Evolutionary conservation across 1,140 invertebrate genomes (phyloP), one percentile per base, ranked within the genome.

Genomic region (Drosophila funebris): DNA sequence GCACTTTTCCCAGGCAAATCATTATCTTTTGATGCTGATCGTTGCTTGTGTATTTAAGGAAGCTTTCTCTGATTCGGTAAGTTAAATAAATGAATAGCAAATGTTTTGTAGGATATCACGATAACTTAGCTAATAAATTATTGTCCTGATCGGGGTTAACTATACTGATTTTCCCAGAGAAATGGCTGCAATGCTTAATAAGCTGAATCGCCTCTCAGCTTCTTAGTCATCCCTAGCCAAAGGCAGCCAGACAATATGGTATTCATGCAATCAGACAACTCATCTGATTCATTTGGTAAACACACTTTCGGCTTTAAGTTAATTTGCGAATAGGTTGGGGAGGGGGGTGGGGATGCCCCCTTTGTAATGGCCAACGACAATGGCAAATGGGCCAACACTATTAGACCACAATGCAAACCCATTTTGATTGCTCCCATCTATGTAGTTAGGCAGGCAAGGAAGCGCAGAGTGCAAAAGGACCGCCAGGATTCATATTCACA

Each of bases 351-450:
- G 11, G 20, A 18, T 52, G 20, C 20, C 20, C n/a, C n/a, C 46
- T 27, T 63, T 27, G 50, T 52, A 41, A 22, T 63, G 37, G 14
- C 11, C n/a, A 39, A 43, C 46, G 60, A 71, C 39, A 64, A 72
- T 57, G 48, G 18, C 37, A 54, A 60, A 14, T 54, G 67, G 60
- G 58, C 22, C 73, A 75, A 73, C 50, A 61, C 66, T 68, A 69
- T 62, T 61, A 62, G 22, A 46, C 37, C 33, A 72, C 61, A 66
- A 73, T 68, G 57, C 70, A 76, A 73, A 61, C 68, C 63, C 62
- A 44, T 64, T 78, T 56, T 53, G 74, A 64, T 64, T 64, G 18
- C 37, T 43, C 54, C 54, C 76, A 77, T 64, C 73, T 48, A 48
- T 57, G 33, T 31, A 39, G 16, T 33, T 20, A 27, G 27, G 20